Base-by-base conservation (phyloP, 1,140 invertebrate genomes). In the Brachionus koreanus region DNA sequence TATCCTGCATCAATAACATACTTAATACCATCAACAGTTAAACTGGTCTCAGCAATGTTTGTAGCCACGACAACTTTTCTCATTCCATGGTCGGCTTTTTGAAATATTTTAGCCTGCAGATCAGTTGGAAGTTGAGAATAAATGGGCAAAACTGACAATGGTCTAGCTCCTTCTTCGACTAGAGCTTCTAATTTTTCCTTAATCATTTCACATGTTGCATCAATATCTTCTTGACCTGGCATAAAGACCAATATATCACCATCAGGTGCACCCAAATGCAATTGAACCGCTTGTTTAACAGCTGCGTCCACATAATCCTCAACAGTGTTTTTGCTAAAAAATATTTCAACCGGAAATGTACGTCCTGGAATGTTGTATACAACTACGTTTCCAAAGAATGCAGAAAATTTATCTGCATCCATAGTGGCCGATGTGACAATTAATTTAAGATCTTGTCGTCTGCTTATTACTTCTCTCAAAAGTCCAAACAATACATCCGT, bases 371-470 rank as follows among this genome's bases (percentile, higher is more conserved):
- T 99, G 10, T 83, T 94, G 87, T 95, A 99, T 0, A 94, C 94
- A 0, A 97, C 97, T 10, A 98, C 97, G 87, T 98, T 97, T 25
- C 97, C 97, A 88, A 99, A 99, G 89, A 99, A 99, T 25, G 93
- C 92, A 0, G 97, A 93, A 89, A 99, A 99, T 89, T 99, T 99
- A 25, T 91, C 92, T 0, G 96, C 94, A 89, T 99, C 96, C 96
- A 99, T 98, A 0, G 98, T 99, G 1, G 98, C 98, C 4, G 97
- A 99, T 0, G 98, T 99, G 0, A 99, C 97, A 84, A 99, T 99
- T 29, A 99, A 90, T 88, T 98, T 99, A 0, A 99, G 88, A 89
- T 99, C 98, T 83, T 95, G 93, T 19, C 98, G 91, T 39, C 95
- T 90, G 3, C 94, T 92, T 79, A 91, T 91, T 87, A 95, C 94